Base-by-base conservation (phyloP, 2,888 invertebrate genomes). In the Dolomedes plantarius region DNA sequence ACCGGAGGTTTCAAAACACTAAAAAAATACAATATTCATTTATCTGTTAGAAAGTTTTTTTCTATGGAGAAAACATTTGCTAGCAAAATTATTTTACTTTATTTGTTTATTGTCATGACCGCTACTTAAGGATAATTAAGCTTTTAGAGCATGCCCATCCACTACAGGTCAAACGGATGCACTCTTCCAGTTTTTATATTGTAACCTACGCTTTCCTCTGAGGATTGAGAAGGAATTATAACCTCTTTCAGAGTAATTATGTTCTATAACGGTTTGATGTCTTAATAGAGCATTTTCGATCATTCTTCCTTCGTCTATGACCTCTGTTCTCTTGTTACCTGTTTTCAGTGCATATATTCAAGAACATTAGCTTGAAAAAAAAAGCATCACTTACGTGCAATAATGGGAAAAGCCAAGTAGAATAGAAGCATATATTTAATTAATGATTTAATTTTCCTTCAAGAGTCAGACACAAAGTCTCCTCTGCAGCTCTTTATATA, bases 221-320 rank as follows among this genome's bases (percentile, higher is more conserved):
- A 62, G 31, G 29, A 69, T 69, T 69, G 68, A 28, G 56, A 41
- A 72, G 62, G 72, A 64, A 79, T 62, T 79, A 71, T 71, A 41
- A 71, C 64, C 78, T 41, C 71, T 64, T 31, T 23, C 62, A 71
- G 23, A 11, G 71, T 68, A 79, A 79, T 79, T 71, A 79, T 27
- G 28, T 50, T 16, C 62, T 32, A 62, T 28, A 79, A 79, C 39
- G 29, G 71, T 23, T 62, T 79, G 64, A 79, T 79, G 62, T 79
- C 78, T 79, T 64, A 79, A 79, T 79, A 71, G 71, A 79, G 39
- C n/a, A 9, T 79, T 72, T 71, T 19, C 23, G 36, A 29, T 50
- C 56, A 56, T 39, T 29, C 32, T 71, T 79, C 41, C 28, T 29
- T 71, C 28, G 64, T 67, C 23, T 67, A 67, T 36, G 32, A 16